Conservation (phyloP, 1,140 invertebrate species). For the Lepidurus arcticus region DNA sequence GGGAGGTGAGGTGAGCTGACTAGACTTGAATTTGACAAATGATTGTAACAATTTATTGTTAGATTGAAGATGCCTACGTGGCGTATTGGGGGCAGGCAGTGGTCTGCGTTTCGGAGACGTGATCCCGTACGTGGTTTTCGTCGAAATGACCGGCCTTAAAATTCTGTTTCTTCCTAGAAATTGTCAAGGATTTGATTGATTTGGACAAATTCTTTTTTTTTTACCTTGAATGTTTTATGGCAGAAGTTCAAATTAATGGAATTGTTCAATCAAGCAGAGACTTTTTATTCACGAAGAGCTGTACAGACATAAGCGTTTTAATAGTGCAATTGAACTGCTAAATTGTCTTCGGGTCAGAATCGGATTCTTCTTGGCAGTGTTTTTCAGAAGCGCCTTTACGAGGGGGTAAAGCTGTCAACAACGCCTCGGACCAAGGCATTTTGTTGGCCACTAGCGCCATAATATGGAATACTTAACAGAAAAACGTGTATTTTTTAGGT, state of each 20-base stretch:
- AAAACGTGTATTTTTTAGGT: conserved; percentile 33
- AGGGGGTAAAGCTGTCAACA: conserved; percentile 70
- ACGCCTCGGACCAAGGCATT: conserved; percentile 74
- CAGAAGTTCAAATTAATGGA: no score
- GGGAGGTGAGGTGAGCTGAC: conserved; percentile 2
- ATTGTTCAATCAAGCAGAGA: no score
- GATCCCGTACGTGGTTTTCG: background rate
- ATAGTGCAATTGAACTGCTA: no score
- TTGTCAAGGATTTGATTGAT: background rate
- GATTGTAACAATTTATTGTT: background rate
- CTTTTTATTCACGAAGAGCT: no score
- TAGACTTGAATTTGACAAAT: background rate
- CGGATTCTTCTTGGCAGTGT: background rate
- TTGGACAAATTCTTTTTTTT: background rate
- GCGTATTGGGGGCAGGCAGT: background rate
- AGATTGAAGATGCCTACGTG: background rate
- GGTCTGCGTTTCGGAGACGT: background rate
- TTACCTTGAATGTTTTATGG: background rate
- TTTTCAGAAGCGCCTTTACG: conserved; percentile 58
- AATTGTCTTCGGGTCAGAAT: background rate
- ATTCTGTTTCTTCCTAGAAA: background rate
- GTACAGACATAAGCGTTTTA: no score
- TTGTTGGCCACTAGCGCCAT: conserved; percentile 69
- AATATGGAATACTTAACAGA: conserved; percentile 83
- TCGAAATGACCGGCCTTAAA: background rate